phyloP scores from a whole-genome alignment of 2,888 invertebrate species.

The Chymomyza fuscimana region DNA sequence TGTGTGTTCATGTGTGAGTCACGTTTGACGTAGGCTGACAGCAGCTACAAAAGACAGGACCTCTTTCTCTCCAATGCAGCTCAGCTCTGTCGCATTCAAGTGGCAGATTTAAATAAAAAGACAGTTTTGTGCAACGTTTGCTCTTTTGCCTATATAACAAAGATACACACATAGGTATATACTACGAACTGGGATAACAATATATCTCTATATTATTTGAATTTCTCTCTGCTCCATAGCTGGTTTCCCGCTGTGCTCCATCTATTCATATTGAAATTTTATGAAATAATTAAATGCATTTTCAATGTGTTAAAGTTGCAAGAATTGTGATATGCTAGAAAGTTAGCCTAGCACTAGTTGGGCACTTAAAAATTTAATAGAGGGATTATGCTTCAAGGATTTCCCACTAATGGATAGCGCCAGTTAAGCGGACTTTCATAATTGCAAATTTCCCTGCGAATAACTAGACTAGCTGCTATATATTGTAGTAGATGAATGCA shows the following conservation, averaged over 20 bases:
- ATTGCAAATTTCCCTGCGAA: background rate
- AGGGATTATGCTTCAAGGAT: slow-evolving; percentile 6
- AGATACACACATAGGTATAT: slow-evolving; percentile 16
- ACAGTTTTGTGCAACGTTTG: slow-evolving; percentile 12
- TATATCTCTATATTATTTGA: slow-evolving; percentile 22
- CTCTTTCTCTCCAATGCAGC: background rate
- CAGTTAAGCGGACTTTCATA: background rate
- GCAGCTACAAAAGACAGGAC: slow-evolving; percentile 29
- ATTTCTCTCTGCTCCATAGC: slow-evolving; percentile 31
- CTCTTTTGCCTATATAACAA: slow-evolving; percentile 18
- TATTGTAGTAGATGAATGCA: slow-evolving; percentile 18
- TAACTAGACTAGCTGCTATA: background rate
- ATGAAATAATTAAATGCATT: slow-evolving; percentile 34
- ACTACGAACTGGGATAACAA: slow-evolving; percentile 16
- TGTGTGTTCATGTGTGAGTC: slow-evolving; percentile 20
- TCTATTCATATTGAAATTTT: slow-evolving; percentile 8
- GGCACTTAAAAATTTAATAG: slow-evolving; percentile 12
- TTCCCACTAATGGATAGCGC: background rate
- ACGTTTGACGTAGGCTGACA: slow-evolving; percentile 38
- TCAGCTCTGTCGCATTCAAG: slow-evolving; percentile 1
- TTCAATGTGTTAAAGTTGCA: slow-evolving; percentile 9
- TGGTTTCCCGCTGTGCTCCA: slow-evolving; percentile 1
- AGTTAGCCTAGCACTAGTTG: background rate
- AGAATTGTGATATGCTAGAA: background rate
- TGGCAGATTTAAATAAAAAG: slow-evolving; percentile 15